phyloP scores from a whole-genome alignment of 30 jellyfish, hydroid and myxozoan species.

The Cassiopea andromeda region DNA sequence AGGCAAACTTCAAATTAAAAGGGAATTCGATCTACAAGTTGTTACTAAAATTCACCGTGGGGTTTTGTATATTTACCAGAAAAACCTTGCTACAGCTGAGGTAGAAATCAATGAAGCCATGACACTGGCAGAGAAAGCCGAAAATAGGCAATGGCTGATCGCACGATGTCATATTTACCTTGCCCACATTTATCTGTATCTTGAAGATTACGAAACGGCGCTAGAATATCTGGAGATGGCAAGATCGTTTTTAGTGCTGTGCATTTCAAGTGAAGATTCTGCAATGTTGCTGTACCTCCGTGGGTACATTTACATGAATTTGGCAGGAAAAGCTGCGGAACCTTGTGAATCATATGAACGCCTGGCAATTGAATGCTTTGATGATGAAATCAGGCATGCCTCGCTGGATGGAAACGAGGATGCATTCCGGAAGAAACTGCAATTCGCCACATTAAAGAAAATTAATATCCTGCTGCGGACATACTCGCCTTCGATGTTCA shows the following conservation, averaged over 20 bases:
- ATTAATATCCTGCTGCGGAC: conserved; percentile 14
- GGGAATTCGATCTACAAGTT: conserved; percentile 39
- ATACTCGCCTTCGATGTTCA: neutral
- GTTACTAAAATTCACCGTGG: conserved; percentile 8
- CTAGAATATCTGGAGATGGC: conserved; percentile 22
- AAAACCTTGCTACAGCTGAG: conserved; percentile 7
- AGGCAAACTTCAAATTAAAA: neutral
- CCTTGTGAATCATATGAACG: neutral
- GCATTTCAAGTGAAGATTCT: conserved; percentile 29
- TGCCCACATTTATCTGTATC: conserved; percentile 11
- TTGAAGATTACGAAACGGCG: conserved; percentile 21
- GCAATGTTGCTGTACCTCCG: conserved; percentile 7
- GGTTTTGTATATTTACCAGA: conserved; percentile 11
- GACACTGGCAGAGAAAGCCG: conserved; percentile 10
- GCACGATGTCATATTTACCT: conserved; percentile 10
- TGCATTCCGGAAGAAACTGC: neutral
- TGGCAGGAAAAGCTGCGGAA: conserved; percentile 1
- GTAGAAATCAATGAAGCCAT: conserved; percentile 22
- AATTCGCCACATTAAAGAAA: conserved; percentile 17
- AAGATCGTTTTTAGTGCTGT: conserved; percentile 5
- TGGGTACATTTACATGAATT: conserved; percentile 23
- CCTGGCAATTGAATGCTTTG: conserved; percentile 34
- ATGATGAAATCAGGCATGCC: conserved; percentile 11
- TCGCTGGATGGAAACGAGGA: neutral
- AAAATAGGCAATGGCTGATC: neutral